Base-by-base conservation (phyloP, 2,797 vertebrate genomes). In the Lerista edwardsae region DNA sequence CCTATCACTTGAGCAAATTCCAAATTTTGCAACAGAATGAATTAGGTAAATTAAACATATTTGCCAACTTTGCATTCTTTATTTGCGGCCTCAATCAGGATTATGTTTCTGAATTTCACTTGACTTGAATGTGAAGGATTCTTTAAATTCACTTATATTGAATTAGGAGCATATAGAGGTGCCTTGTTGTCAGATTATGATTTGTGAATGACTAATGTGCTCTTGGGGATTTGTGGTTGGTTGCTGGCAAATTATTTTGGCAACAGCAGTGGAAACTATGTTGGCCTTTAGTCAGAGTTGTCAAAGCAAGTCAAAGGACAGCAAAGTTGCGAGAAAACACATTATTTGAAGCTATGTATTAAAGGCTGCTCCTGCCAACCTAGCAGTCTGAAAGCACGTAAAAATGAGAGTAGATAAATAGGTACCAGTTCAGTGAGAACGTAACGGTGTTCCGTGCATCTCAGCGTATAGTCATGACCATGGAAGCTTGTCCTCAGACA, bases 171-270 rank as follows among this genome's bases (percentile, higher is more conserved):
- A 51, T 51, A 9, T 51, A 51, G 47, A 51, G 44, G 31, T 57
- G 61, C 55, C 29, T 39, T 76, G n/a, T n/a, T n/a, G 47, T 83
- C 47, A 64, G 23, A 31, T 29, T 39, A 29, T n/a, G 39, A 34
- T 51, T 74, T 51, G 17, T 75, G 47, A 76, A 76, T 83, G 82
- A 76, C 73, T 75, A 65, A 82, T 82, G 68, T 77, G 39, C 82
- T 44, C 64, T 68, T 76, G 59, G 34, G 82, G 64, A n/a, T 84
- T 84, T 76, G 64, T 76, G 64, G 64, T 59, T 69, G 74, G 82
- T 44, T 83, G 51, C 31, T 47, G 69, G 64, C 34, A 69, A 69
- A 65, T 44, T 36, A 67, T 31, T 57, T 44, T 21, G 59, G 51
- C 51, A 76, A 84, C 21, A 5, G 51, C 36, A 69, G 64, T 84